These are phyloP conservation scores for Echeneis naucrates DNA, from an alignment of 2,797 vertebrate species.

Conservation along the genomic window DNA sequence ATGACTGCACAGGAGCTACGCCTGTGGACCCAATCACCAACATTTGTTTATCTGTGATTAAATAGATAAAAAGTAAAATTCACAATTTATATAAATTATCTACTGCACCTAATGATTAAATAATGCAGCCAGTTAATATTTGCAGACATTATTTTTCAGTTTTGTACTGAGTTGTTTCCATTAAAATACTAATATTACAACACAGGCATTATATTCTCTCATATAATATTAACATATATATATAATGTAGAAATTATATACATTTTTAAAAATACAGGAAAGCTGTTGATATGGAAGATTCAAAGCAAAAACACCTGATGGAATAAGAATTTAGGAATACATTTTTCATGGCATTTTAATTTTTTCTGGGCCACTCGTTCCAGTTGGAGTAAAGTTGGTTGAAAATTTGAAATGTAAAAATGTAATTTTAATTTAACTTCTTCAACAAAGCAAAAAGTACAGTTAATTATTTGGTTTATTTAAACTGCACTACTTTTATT, in stretches of 20 bases:
- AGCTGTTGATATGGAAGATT: not conserved
- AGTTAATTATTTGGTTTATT: not conserved
- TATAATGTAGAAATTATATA: too few relatives aligned
- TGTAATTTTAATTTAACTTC: too few relatives aligned
- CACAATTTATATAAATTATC: slow-evolving; percentile 36
- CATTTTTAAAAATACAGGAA: not conserved
- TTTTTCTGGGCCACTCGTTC: too few relatives aligned
- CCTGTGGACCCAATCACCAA: not conserved
- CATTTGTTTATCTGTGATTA: slow-evolving; percentile 6
- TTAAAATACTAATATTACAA: not conserved
- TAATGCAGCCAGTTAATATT: slow-evolving; percentile 1
- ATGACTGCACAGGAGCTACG: slow-evolving; percentile 59
- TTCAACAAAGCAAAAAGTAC: too few relatives aligned
- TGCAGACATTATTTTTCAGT: not conserved
- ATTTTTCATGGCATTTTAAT: too few relatives aligned
- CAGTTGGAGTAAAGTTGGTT: too few relatives aligned
- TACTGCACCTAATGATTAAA: slow-evolving; percentile 12
- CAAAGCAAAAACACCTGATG: not conserved
- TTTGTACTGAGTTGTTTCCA: not conserved
- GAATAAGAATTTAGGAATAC: not conserved
- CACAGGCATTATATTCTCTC: not conserved
- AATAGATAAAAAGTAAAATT: slow-evolving; percentile 22
- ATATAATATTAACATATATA: too few relatives aligned
- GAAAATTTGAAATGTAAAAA: too few relatives aligned
- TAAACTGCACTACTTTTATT: too few relatives aligned